Base-by-base conservation (phyloP, 2,888 invertebrate species). In the Habroteleia sp. region DNA sequence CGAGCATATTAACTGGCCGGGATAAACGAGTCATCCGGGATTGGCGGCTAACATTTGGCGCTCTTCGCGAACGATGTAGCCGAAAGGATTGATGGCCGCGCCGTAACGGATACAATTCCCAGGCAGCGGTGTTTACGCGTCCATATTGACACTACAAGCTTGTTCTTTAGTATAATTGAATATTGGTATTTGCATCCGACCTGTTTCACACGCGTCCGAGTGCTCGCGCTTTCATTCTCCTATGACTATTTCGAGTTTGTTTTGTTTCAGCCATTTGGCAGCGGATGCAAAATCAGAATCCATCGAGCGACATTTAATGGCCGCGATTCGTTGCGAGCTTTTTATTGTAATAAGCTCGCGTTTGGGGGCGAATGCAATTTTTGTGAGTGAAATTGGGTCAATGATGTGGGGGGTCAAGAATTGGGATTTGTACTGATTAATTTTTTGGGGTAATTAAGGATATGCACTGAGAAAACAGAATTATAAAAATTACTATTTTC, bases 11-110 rank as follows among this genome's bases (percentile, higher is more conserved):
- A 88, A 84, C 86, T 82, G 84, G 85, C 85, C 84, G 81, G 83
- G 81, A 83, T 79, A 81, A 88, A 88, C 84, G 88, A 88, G 87
- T 83, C 88, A 85, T 87, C 74, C 78, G 88, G 88, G 87, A 87
- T 75, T 73, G 62, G 68, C 62, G 69, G 62, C 8, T 58, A 60
- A 39, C 75, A 63, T 35, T 52, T 41, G 31, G 50, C 46, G 58
- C 42, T 50, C 42, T 62, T 62, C 75, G 69, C 77, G 69, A 50
- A 69, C 52, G 69, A 69, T 77, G 77, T 77, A 66, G 20, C 69
- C 69, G 73, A 77, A 77, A 77, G 77, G 77, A 77, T 77, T 77
- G 77, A 73, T 73, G 69, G 56, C 50, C 46, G 27, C 46, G 58
- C 46, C 46, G 48, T 52, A 73, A 63, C 48, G 17, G 65, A 50